Evolutionary conservation across 2,888 invertebrate species (phyloP), one percentile per base, ranked within the genome.

Genomic region (Alsophila aescularia): DNA sequence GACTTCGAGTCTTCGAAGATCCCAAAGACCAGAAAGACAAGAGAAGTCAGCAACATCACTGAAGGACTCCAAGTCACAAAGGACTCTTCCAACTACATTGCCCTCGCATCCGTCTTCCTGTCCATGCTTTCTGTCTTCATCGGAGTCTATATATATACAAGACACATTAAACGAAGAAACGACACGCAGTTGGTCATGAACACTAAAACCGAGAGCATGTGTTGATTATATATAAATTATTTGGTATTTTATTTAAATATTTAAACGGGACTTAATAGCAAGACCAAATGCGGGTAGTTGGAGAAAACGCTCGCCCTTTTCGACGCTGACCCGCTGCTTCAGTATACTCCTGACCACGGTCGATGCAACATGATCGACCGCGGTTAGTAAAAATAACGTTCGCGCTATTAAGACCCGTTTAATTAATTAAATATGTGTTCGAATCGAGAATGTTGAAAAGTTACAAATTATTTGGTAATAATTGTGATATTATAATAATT

Each of bases 1-100:
- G 77, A 78, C 48, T 85, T 89, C 54, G 87, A 90, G 52, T 89
- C 80, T 40, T 70, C 81, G 8, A 75, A 83, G 54, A 87, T 85
- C 0, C 73, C 81, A 1, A 79, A 80, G 40, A 74, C 82, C n/a
- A 83, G 90, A 62, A 81, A 79, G 16, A 72, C 58, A 0, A 79
- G 90, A 75, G 89, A 89, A 47, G 61, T 87, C 0, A 81, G 79
- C 60, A 66, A 68, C 34, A 43, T 70, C 2, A 63, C 63, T 15
- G 68, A 71, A 21, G 45, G 45, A n/a, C 37, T 58, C 2, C 35
- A 48, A 12, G 35, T 44, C 2, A 58, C 69, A 2, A 40, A 66
- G 0, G 66, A 77, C 37, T 60, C 72, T 0, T 71, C 71, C 0
- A 74, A 69, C 52, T 85, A 83, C 59, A 39, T 86, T 13, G 77